Percentiles rank a stretch among this genome's conserved stretches.
Conservation (phyloP, 2,888 invertebrate genomes). For the Dinocampus coccinellae region DNA sequence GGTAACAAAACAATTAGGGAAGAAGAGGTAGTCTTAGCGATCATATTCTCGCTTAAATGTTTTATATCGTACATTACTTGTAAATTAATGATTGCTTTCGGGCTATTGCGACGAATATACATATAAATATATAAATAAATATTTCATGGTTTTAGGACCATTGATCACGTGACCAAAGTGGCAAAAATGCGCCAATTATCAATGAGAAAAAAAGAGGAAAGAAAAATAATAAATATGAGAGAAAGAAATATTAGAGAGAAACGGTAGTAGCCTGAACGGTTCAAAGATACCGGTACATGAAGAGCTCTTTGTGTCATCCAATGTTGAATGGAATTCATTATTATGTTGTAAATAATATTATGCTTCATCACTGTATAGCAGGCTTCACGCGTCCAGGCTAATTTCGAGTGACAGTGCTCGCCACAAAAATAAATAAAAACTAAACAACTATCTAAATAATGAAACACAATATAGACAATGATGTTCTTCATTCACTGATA, state of each 20-base stretch:
- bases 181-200: conserved; percentile 35
- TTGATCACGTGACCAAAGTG: conserved; percentile 35
- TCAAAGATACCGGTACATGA: background rate
- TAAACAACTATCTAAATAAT: conserved; percentile 5
- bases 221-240: conserved; percentile 10
- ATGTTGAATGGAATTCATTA: conserved; percentile 22
- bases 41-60: conserved; percentile 41
- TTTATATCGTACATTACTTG: conserved; percentile 33
- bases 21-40: conserved; percentile 68
- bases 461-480: conserved; percentile 36
- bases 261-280: conserved; percentile 19
- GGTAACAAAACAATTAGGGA: conserved; percentile 59
- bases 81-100: conserved; percentile 32
- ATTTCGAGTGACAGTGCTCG: conserved; percentile 29
- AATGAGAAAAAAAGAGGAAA: conserved; percentile 17
- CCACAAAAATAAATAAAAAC: conserved; percentile 16
- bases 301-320: conserved; percentile 21
- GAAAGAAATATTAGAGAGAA: conserved; percentile 20
- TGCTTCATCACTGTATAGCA: conserved; percentile 49
- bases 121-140: background rate
- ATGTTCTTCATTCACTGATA: conserved; percentile 42
- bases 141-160: conserved; percentile 6
- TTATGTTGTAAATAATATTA: conserved; percentile 47
- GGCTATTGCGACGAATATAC: background rate
- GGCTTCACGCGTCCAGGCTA: conserved; percentile 39